Base-by-base conservation (phyloP, 2,888 invertebrate genomes). In the Cephus runcator region DNA sequence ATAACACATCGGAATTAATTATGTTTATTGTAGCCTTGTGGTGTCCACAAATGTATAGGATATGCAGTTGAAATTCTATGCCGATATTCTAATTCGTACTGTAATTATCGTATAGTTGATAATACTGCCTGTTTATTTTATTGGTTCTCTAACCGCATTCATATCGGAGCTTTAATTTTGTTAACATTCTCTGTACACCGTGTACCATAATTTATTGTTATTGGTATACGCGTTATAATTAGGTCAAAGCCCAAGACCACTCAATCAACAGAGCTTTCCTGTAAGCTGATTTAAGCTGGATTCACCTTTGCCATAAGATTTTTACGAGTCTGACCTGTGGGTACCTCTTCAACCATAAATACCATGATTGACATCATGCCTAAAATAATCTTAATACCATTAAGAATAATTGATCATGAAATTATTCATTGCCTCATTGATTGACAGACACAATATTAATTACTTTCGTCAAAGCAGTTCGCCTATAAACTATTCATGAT, bases 251-350 rank as follows among this genome's bases (percentile, higher is more conserved):
- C 36, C 31, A 36, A 40, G 35, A n/a, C 35, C 36, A 75, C 75
- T 77, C 75, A 77, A 77, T 77, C 77, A 77, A 69, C 77, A 69
- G 34, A 34, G 73, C 69, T 77, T 56, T 77, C 34, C 36, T 69
- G 69, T 77, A 77, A 77, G 77, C 77, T 71, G 9, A 75, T 73
- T 77, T 77, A 75, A 77, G 75, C 77, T 36, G 40, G 77, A 75
- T 77, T 77, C 75, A 23, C 68, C 12, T 31, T 75, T 35, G 71
- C 75, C 77, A 40, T n/a, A 77, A 40, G 77, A 77, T 75, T 77
- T 71, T 77, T 77, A 77, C 40, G 77, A 77, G 77, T 75, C 69
- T 71, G 77, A 56, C 74, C 68, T 15, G 68, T 73, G 11, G 74
- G 56, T 73, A 69, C 56, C 56, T 23, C 56, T 56, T 56, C 23